These are phyloP conservation scores for Phyllotreta striolata DNA, from an alignment of 2,888 invertebrate genomes.

Conservation along the genomic window DNA sequence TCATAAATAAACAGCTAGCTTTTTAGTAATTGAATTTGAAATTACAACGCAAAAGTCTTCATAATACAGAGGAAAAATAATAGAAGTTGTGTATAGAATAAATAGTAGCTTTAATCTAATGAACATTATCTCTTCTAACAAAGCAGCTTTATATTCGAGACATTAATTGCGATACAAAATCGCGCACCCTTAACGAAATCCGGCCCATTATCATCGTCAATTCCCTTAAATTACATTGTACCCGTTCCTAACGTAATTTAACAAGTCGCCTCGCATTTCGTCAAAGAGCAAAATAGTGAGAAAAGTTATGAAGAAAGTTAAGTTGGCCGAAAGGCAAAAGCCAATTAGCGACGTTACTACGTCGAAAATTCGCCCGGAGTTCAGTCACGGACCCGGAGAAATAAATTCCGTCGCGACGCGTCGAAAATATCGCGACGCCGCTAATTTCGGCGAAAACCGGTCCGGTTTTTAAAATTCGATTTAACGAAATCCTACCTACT, in stretches of 20 bases:
- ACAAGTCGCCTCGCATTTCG: slow-evolving; percentile 8
- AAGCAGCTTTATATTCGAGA: too few relatives aligned
- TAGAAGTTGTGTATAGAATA: too few relatives aligned
- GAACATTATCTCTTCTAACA: too few relatives aligned
- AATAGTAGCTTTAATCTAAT: too few relatives aligned
- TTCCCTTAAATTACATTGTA: slow-evolving; percentile 10
- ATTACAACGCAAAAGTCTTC: too few relatives aligned
- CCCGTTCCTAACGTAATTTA: slow-evolving; percentile 10
- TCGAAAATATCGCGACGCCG: too few relatives aligned
- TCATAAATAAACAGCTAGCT: too few relatives aligned
- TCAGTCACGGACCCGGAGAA: slow-evolving; percentile 9
- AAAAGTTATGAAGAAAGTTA: slow-evolving; percentile 19
- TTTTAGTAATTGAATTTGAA: too few relatives aligned
- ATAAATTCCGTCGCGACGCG: not conserved
- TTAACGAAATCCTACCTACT: too few relatives aligned
- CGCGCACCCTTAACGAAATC: not conserved
- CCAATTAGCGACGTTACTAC: slow-evolving; percentile 11
- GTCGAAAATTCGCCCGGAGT: slow-evolving; percentile 6
- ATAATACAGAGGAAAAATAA: too few relatives aligned
- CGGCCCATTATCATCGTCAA: slow-evolving; percentile 13
- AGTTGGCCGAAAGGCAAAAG: slow-evolving; percentile 12
- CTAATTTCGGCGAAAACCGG: too few relatives aligned
- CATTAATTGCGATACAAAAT: not conserved
- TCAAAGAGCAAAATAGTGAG: slow-evolving; percentile 17
- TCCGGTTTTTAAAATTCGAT: too few relatives aligned